Evolutionary conservation across 2,797 vertebrate genomes (phyloP), one percentile per base, ranked within the genome.

Genomic region (Phrynocephalus forsythii): DNA sequence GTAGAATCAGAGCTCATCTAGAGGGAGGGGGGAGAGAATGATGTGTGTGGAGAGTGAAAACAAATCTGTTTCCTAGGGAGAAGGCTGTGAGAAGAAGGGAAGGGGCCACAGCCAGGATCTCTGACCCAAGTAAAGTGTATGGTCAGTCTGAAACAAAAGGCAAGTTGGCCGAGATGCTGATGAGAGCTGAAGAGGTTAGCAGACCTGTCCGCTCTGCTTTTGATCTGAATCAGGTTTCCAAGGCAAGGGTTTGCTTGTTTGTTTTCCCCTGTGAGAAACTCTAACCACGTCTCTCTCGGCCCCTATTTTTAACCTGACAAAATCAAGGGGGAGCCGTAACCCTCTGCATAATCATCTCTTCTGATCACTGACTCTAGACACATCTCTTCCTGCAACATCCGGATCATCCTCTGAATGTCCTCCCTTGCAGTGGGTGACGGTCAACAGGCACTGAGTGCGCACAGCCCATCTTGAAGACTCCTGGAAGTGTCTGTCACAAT

Each of bases 401-500:
- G 8, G 5, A 48, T 9, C 75, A 87, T 91, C 20, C n/a, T 33
- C 28, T 0, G 81, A 92, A 77, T 76, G 92, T 88, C 48, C 83
- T 56, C 77, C 85, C 2, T 60, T 26, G 89, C 88, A 79, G 0
- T 48, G 30, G 38, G 69, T 6, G 79, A 89, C 81, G 92, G 94
- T 88, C 94, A 91, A 72, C 28, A 7, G 82, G 76, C 95, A 91
- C 90, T 3, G 6, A 90, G 93, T 86, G 90, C 69, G 92, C 18
- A 18, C 60, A 93, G 83, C 38, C 1, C 85, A 38, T 68, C 6
- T 86, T 83, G 89, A 92, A 86, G 91, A 95, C 95, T 95, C 95
- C 94, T 93, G 96, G 96, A 97, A 96, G 93, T 93, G 94, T 92
- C 96, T 97, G 97, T 97, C 96, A 97, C 87, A 93, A 94, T 90